Evolutionary conservation across 1,140 invertebrate genomes (phyloP), one percentile per base, ranked within the genome.

Genomic region (Atta colombica): DNA sequence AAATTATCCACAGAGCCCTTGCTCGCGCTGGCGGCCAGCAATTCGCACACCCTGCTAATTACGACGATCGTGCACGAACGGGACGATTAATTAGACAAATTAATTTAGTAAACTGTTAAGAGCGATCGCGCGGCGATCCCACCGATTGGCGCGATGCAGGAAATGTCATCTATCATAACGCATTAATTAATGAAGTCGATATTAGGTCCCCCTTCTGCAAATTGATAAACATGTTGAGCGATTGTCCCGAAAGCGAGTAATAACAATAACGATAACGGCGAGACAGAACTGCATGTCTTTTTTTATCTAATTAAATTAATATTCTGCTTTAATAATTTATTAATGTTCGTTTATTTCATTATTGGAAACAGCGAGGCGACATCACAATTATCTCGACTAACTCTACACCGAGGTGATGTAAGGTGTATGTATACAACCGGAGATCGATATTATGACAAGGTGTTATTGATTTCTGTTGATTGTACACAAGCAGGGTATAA

Each of bases 391-490:
- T 60, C 68, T 45, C 35, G 51, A 21, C 51, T 61, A 60, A 58
- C 12, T 18, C 10, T 60, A 60, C 39, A 61, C 10, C 55, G 45
- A 7, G 25, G 25, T 25, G 25, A 0, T 25, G 25, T 25, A 25
- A 45, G 16, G 53, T 72, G 39, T 25, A 53, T 6, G 39, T 39
- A 14, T 21, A 49, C 5, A 53, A 58, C 18, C n/a, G 68, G 31
- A 60, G 35, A 3, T 49, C 66, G 78, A 82, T 82, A 55, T 58
- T 68, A 77, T 35, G 81, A 85, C 61, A 75, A 77, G 74, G 72
- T 85, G 31, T 77, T 85, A 85, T 85, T 77, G 82, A 85, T 77
- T 85, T 85, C 82, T 85, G 82, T 77, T 85, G 82, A 75, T 85
- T 53, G 82, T 66, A 77, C 45, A 77, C 72, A 75, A 85, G 49